Percentiles rank a stretch among this genome's conserved stretches.
Evolutionary conservation across 2,797 vertebrate genomes (phyloP).

Genomic region (Gymnothorax javanicus): DNA sequence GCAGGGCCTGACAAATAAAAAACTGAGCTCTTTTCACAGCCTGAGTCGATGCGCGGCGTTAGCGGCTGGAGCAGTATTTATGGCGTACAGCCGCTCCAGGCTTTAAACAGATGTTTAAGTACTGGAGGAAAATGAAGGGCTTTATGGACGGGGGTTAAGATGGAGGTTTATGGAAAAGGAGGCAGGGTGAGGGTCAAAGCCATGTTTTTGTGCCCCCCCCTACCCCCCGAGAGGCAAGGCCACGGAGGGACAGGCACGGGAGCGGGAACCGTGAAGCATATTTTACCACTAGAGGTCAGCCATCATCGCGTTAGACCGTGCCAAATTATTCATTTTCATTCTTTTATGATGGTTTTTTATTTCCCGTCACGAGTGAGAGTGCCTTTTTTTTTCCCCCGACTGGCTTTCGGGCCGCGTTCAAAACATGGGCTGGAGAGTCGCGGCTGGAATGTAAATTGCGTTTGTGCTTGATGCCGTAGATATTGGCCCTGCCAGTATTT

Average conservation of each 20-base stretch:
- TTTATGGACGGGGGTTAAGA: background rate
- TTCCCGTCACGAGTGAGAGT: background rate
- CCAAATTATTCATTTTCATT: conserved; percentile 19
- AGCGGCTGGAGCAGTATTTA: conserved; percentile 12
- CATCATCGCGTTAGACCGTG: background rate
- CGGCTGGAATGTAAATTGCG: background rate
- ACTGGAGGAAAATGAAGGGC: background rate
- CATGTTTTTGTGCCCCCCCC: background rate
- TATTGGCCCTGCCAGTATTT: too few relatives aligned
- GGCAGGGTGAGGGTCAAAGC: conserved; percentile 17
- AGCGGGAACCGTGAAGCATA: background rate
- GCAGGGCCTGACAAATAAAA: background rate
- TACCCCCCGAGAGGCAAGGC: background rate
- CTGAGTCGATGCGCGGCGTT: background rate
- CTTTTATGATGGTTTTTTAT: conserved; percentile 8
- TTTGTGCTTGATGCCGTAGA: too few relatives aligned
- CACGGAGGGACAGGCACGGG: background rate
- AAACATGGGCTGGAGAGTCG: background rate
- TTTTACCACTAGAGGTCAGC: conserved; percentile 5
- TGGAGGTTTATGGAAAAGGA: conserved; percentile 1
- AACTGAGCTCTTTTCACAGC: conserved; percentile 21
- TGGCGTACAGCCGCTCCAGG: background rate
- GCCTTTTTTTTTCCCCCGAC: background rate
- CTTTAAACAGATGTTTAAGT: conserved; percentile 28
- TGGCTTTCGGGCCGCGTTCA: background rate